Evolutionary conservation across 1,140 invertebrate genomes (phyloP).

Genomic region (Galleria mellonella): DNA sequence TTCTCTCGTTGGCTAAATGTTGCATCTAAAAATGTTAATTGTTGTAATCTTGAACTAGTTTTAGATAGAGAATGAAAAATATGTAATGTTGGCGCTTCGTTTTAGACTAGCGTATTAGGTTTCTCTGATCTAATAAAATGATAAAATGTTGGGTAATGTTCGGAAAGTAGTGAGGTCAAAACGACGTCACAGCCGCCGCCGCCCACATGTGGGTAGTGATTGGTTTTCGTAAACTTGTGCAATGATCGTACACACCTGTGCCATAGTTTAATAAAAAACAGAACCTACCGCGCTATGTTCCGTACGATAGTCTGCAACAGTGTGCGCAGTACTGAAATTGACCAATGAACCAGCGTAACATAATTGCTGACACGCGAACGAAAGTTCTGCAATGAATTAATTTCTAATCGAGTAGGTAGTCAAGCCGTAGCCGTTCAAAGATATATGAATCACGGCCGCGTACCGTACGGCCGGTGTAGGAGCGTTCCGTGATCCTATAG

Average conservation of each 20-base stretch:
- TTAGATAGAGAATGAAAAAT: slow-evolving; percentile 34
- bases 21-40: slow-evolving; percentile 31
- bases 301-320: slow-evolving; percentile 3
- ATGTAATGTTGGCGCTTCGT: slow-evolving; percentile 10
- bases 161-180: slow-evolving; percentile 7
- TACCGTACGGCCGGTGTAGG: too few relatives aligned
- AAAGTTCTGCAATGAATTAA: slow-evolving; percentile 18
- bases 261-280: slow-evolving; percentile 34
- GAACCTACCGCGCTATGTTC: slow-evolving; percentile 11
- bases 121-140: slow-evolving; percentile 5
- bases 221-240: slow-evolving; percentile 45
- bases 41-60: slow-evolving; percentile 63
- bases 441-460: slow-evolving; percentile 3
- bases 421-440: neutral
- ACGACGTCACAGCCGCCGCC: slow-evolving; percentile 6
- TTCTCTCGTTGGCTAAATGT: neutral
- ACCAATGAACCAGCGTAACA: slow-evolving; percentile 29
- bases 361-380: slow-evolving; percentile 27
- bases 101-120: neutral
- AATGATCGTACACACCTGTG: slow-evolving; percentile 31
- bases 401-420: slow-evolving; percentile 2
- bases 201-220: too few relatives aligned
- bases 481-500: slow-evolving; percentile 26
- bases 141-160: slow-evolving; percentile 38
- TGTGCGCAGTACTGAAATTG: slow-evolving; percentile 23